Base-by-base conservation (phyloP, 2,797 vertebrate species). In the Channa striata region DNA sequence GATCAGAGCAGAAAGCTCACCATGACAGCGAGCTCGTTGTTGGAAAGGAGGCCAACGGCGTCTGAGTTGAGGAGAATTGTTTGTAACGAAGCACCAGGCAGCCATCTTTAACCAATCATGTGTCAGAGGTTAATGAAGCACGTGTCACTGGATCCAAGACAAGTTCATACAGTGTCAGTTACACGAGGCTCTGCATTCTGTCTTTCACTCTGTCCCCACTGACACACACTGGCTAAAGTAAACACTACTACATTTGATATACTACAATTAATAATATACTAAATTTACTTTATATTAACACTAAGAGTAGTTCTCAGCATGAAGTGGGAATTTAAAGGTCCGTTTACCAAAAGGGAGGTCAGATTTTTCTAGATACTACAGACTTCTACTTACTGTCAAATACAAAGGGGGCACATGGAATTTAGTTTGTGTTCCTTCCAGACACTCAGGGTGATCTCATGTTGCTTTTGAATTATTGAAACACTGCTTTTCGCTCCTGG, bases 91-190 rank as follows among this genome's bases (percentile, higher is more conserved):
- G 42, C 57, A 39, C 74, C 67, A 56, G 68, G 54, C 60, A 13
- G 61, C 60, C 89, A 90, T 86, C 80, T 90, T 90, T 87, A 89
- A 90, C 82, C 86, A 90, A 87, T 91, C 85, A 87, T 61, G 66
- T 86, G 86, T 85, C 82, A 85, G 81, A 78, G 83, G 86, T 88
- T 88, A 90, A 85, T 77, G 59, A 79, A 66, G 49, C 62, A 43
- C 59, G 74, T 81, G 82, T 54, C 76, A 80, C 44, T 64, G 66
- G 63, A 90, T 74, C 66, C 69, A 51, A 74, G 80, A 61, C 43
- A 20, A 80, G 78, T 58, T 42, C 34, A 8, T 42, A 30, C 25
- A 33, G 58, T 78, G 59, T 65, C 49, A 42, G 58, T 40, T 71
- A 43, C 71, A 71, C 48, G 52, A 39, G 60, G 52, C 49, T 60